Base-by-base conservation (phyloP, 2,113 vertebrate species). In the Scomber japonicus region DNA sequence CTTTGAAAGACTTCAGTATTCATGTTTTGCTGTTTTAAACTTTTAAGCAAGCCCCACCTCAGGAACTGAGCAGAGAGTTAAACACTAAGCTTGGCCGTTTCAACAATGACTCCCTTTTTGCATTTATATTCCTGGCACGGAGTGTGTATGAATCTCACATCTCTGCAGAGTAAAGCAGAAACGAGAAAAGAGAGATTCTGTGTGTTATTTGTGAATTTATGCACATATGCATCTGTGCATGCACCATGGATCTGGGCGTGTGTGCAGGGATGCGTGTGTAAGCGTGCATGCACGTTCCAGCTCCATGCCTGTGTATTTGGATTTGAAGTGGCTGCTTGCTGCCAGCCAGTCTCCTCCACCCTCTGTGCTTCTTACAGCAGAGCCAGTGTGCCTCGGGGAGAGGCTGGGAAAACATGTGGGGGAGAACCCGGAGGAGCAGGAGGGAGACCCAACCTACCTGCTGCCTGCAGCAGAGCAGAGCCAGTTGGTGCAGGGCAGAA, bases 41-140 rank as follows among this genome's bases (percentile, higher is more conserved):
- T 66, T 81, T 16, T n/a, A 63, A 55, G 19, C 53, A 49, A 85
- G 78, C 82, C 71, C 63, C 71, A 14, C 79, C 85, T 80, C 63
- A 68, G 46, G 70, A 89, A 55, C 74, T 35, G 55, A 62, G 73
- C 11, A 8, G 17, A 71, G 54, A 66, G 35, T 59, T 87, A 62
- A 87, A 82, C 60, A 68, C 67, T 76, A 61, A 53, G 77, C 59
- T 80, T 78, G 85, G 82, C 74, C 49, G 17, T 68, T 85, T 81
- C 59, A 92, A 94, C 90, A 92, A 91, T 88, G 66, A 60, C 54
- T 83, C 74, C 65, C 83, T 93, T 91, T 89, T 85, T 88, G 78
- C 75, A 78, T 89, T 82, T 72, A 83, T 87, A 71, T 78, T 89
- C 70, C 76, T 84, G 88, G 80, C 84, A 48, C 19, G 71, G 54